Evolutionary conservation across 1,140 invertebrate genomes (phyloP).

Genomic region (Araneus ventricosus): DNA sequence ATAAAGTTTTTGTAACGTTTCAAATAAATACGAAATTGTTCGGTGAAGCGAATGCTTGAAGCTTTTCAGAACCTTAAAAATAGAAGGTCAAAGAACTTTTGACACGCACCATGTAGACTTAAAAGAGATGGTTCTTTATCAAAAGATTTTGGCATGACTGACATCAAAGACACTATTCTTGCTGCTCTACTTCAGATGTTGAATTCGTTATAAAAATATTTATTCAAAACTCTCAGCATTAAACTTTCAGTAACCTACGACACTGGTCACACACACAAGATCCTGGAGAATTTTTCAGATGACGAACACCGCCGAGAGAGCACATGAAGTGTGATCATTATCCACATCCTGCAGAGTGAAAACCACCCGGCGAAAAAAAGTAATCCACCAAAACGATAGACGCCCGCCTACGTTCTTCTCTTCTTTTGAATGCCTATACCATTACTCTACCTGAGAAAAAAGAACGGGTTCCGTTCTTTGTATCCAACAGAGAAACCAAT

Average conservation of each 20-base stretch:
- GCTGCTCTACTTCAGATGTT: neutral
- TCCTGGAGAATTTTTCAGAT: neutral
- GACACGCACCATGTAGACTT: neutral
- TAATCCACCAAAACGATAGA: neutral
- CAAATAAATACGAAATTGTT: neutral
- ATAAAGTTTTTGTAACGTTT: neutral
- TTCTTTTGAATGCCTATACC: conserved; percentile 30
- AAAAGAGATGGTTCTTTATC: neutral
- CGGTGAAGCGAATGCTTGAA: neutral
- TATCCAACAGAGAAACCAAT: neutral
- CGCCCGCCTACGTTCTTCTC: conserved; percentile 43
- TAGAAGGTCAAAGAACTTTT: neutral
- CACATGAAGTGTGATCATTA: neutral
- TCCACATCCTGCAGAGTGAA: conserved; percentile 23
- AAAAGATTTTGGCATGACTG: neutral
- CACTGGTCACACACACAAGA: neutral
- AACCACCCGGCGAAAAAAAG: conserved; percentile 20
- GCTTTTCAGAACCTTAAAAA: neutral
- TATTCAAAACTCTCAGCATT: neutral
- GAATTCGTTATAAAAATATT: neutral
- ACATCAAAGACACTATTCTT: neutral
- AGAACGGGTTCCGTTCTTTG: conserved; percentile 54
- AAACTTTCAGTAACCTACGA: neutral
- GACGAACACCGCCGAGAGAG: neutral
- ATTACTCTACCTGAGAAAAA: conserved; percentile 52